Evolutionary conservation across 1,140 invertebrate genomes (phyloP).

Genomic region (Aphaenogaster ashmeadi): DNA sequence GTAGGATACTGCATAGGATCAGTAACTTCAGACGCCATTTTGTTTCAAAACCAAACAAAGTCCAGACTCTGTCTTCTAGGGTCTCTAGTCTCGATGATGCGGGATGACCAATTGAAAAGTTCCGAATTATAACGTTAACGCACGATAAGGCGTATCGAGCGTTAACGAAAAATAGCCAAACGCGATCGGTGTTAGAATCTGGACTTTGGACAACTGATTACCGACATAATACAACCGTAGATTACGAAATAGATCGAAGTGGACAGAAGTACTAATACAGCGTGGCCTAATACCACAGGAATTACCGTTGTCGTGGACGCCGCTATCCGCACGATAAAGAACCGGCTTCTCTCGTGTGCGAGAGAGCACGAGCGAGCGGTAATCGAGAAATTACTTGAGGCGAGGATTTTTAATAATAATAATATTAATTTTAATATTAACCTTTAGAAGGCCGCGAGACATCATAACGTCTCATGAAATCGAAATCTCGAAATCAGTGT

Average conservation of each 20-base stretch:
- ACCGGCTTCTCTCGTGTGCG: background rate
- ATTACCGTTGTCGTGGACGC: conserved; percentile 23
- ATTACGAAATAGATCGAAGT: conserved; percentile 17
- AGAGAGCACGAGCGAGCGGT: background rate
- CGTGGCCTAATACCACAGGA: conserved; percentile 11
- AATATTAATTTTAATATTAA: background rate
- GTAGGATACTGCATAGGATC: too few relatives aligned
- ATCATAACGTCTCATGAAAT: too few relatives aligned
- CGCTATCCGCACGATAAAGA: conserved; percentile 24
- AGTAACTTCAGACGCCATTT: too few relatives aligned
- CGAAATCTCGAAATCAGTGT: too few relatives aligned
- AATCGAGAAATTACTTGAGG: background rate
- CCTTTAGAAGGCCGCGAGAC: too few relatives aligned
- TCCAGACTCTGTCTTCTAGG: too few relatives aligned
- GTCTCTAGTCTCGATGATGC: too few relatives aligned
- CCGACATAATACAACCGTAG: background rate
- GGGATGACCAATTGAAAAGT: background rate
- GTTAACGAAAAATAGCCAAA: background rate
- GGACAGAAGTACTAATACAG: background rate
- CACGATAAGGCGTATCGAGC: background rate
- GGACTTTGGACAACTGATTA: conserved; percentile 24
- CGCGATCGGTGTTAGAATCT: background rate
- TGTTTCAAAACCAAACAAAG: too few relatives aligned
- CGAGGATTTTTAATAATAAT: background rate
- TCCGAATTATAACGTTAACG: background rate